These are phyloP conservation scores for Coelinius sp. DNA, from an alignment of 2,888 invertebrate species.

Conservation along the genomic window DNA sequence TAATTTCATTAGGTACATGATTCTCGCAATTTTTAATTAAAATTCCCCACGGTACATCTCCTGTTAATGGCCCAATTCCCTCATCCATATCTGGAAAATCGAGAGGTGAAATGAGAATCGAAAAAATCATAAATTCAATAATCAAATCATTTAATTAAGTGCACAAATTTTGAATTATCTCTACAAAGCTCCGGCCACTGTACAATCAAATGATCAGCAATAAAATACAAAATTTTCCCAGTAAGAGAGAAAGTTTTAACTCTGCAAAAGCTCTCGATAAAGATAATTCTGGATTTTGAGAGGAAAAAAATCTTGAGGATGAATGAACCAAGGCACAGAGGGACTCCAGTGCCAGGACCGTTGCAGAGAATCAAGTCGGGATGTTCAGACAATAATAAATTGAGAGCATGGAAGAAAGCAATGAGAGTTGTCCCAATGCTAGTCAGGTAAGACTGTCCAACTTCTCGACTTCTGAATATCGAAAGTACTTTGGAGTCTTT, in stretches of 20 bases:
- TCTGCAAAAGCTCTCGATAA: slow-evolving; percentile 95
- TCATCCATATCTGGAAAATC: slow-evolving; percentile 37
- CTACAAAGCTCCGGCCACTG: slow-evolving; percentile 82
- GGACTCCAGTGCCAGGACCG: slow-evolving; percentile 97
- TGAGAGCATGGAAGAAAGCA: slow-evolving; percentile 80
- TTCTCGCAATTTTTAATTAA: slow-evolving; percentile 53
- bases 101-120: slow-evolving; percentile 4
- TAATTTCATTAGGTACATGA: slow-evolving; percentile 58
- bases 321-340: slow-evolving; percentile 86
- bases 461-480: slow-evolving; percentile 89
- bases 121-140: slow-evolving; percentile 17
- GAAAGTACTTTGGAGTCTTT: slow-evolving; percentile 72
- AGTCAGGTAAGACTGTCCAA: slow-evolving; percentile 87
- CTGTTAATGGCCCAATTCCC: slow-evolving; percentile 39
- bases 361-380: slow-evolving; percentile 92
- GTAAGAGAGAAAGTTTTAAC: slow-evolving; percentile 90
- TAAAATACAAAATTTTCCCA: slow-evolving; percentile 86
- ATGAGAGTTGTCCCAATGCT: slow-evolving; percentile 84
- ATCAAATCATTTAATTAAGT: slow-evolving; percentile 45
- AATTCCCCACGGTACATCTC: slow-evolving; percentile 55
- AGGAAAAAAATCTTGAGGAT: slow-evolving; percentile 80
- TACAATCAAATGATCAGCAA: slow-evolving; percentile 90
- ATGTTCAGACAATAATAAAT: slow-evolving; percentile 77
- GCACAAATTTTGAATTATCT: slow-evolving; percentile 39
- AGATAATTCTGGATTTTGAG: slow-evolving; percentile 82